Base-by-base conservation (phyloP, 2,888 invertebrate genomes). In the Cerastoderma edule region DNA sequence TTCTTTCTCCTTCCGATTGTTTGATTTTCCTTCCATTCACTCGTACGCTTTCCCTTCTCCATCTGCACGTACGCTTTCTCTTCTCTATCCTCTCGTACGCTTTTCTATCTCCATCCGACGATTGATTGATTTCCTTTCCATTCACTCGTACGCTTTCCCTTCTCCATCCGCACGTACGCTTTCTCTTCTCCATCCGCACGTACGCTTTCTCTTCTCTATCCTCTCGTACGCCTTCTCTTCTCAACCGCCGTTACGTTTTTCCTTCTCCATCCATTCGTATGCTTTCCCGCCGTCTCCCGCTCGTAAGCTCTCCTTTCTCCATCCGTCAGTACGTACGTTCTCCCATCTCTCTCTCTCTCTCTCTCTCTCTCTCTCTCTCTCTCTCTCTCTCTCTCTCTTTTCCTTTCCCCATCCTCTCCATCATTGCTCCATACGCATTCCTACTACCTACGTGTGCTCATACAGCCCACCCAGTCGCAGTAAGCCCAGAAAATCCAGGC, bases 301-400 rank as follows among this genome's bases (percentile, higher is more conserved):
- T 16, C 39, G 10, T 39, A 10, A 10, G 10, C 39, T 16, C 16
- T 16, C 16, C 39, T 39, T 16, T 39, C 39, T 39, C 39, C 39
- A 10, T 39, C 16, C 39, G 10, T 39, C 39, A 8, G 10, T 39
- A 8, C 16, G 10, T 39, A 8, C 16, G 39, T 39, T 16, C 16
- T 16, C 16, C 39, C 16, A 8, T 39, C 10, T 39, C 39, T 39
- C 39, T 39, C 39, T 39, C 39, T 16, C 39, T n/a, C 53, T 53
- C 53, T 53, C 53, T 53, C 53, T 53, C 53, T 53, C 53, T n/a
- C 53, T 53, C 53, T 53, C 53, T 53, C 53, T 53, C 53, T 53
- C 53, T 53, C 53, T 53, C 53, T 13, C 53, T 53, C 53, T 53
- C 53, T 53, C 53, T 53, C 22, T n/a, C 24, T 16, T 53, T 8